phyloP scores from a whole-genome alignment of 1,140 invertebrate species.

The Arctopsyche grandis region DNA sequence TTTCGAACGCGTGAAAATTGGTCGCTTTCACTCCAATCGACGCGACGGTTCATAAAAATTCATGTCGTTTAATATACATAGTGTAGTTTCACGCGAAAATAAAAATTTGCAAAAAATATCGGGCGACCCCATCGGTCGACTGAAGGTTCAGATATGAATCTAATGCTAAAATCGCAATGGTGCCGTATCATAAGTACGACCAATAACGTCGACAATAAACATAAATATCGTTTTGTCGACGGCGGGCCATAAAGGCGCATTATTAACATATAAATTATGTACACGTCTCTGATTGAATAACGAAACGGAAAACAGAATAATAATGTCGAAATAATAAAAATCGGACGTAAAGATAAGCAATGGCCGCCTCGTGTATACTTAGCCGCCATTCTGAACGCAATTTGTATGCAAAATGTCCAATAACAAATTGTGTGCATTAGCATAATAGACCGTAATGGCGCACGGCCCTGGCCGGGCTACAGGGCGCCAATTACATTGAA shows the following conservation, averaged over 20 bases:
- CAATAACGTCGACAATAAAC: slow-evolving; percentile 3
- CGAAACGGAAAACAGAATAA: background rate
- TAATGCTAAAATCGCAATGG: too few relatives aligned
- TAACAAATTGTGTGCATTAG: slow-evolving; percentile 38
- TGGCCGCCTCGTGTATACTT: slow-evolving; percentile 9
- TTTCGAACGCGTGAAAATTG: too few relatives aligned
- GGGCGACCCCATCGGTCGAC: too few relatives aligned
- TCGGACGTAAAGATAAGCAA: background rate
- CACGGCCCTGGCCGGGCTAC: background rate
- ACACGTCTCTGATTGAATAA: background rate
- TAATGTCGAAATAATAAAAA: slow-evolving; percentile 5
- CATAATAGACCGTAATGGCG: slow-evolving; percentile 25
- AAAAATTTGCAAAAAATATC: too few relatives aligned
- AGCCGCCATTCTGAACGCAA: background rate
- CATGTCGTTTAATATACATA: too few relatives aligned
- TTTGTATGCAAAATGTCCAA: slow-evolving; percentile 34
- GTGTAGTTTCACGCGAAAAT: too few relatives aligned
- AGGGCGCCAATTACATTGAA: background rate
- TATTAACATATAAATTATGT: background rate
- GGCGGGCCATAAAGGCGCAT: background rate
- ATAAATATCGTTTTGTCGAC: slow-evolving; percentile 16
- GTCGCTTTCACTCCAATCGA: too few relatives aligned
- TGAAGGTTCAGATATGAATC: too few relatives aligned
- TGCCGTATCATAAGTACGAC: too few relatives aligned
- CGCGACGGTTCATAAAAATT: too few relatives aligned